A percentile compares a stretch with the other conserved stretches of the same genome.
These are phyloP conservation scores for Drosophila colorata DNA, from an alignment of 2,888 invertebrate genomes.

Conservation along the genomic window DNA sequence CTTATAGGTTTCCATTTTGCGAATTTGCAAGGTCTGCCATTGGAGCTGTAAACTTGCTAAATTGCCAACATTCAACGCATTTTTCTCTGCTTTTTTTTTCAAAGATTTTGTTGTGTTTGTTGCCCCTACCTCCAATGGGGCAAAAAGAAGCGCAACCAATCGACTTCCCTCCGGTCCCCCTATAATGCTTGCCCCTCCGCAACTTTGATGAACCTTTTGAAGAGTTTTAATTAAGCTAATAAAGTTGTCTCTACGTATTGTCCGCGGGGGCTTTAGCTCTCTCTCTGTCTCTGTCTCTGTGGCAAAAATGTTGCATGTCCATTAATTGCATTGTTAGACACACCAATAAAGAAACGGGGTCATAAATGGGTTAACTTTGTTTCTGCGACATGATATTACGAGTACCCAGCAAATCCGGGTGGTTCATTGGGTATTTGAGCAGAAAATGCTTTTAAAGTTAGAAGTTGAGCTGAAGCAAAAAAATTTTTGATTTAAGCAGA, in stretches of 20 bases:
- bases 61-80: conserved; percentile 78
- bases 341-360: conserved; percentile 62
- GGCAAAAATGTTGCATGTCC: conserved; percentile 60
- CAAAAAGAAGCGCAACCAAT: conserved; percentile 67
- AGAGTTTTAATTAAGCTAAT: conserved; percentile 81
- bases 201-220: conserved; percentile 73
- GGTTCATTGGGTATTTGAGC: neutral
- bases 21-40: conserved; percentile 43
- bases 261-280: conserved; percentile 14
- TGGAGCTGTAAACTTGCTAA: conserved; percentile 76
- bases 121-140: conserved; percentile 17
- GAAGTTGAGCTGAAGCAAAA: neutral
- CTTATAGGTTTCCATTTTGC: conserved; percentile 56
- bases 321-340: conserved; percentile 77
- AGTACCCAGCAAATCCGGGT: neutral
- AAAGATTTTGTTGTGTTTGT: conserved; percentile 30
- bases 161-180: conserved; percentile 25
- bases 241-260: conserved; percentile 60
- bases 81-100: conserved; percentile 33
- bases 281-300: neutral
- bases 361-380: conserved; percentile 53
- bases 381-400: conserved; percentile 2
- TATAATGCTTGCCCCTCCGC: neutral
- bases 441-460: neutral
- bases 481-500: no score